phyloP scores from a whole-genome alignment of 2,888 invertebrate species.

The Luffia ferchaultella region DNA sequence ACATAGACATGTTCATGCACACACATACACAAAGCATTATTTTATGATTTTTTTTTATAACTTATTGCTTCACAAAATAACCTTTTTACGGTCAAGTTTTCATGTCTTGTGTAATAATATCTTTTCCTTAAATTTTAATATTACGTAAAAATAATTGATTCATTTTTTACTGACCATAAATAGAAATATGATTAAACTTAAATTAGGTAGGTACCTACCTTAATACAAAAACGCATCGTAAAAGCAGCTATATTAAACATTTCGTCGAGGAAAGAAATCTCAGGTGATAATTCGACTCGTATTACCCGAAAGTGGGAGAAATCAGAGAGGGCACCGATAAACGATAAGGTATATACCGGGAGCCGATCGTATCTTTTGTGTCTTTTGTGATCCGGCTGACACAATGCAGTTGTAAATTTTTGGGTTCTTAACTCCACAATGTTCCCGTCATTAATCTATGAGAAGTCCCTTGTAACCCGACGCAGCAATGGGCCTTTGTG shows the following conservation, averaged over 20 bases:
- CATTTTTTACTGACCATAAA: not conserved
- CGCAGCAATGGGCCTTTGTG: slow-evolving; percentile 24
- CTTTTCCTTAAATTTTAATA: no score
- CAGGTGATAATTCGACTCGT: not conserved
- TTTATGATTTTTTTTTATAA: no score
- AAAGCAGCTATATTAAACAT: slow-evolving; percentile 15
- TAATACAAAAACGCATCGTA: not conserved
- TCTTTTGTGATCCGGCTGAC: slow-evolving; percentile 37
- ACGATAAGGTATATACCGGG: slow-evolving; percentile 62
- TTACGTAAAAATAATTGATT: not conserved
- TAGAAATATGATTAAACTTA: not conserved
- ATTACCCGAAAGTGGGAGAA: not conserved
- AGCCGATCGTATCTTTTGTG: slow-evolving; percentile 59
- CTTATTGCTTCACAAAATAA: no score
- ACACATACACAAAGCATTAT: no score
- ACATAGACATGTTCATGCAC: no score
- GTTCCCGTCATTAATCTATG: slow-evolving; percentile 61
- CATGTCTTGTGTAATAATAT: no score
- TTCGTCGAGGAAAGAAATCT: slow-evolving; percentile 31
- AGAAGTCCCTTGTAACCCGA: slow-evolving; percentile 53
- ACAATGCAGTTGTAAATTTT: slow-evolving; percentile 66
- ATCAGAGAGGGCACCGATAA: slow-evolving; percentile 20
- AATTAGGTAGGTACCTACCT: not conserved
- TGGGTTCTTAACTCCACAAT: slow-evolving; percentile 62
- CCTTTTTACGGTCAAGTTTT: no score